Conservation (phyloP, 1,140 invertebrate species). For the Zelostemma sp. region DNA sequence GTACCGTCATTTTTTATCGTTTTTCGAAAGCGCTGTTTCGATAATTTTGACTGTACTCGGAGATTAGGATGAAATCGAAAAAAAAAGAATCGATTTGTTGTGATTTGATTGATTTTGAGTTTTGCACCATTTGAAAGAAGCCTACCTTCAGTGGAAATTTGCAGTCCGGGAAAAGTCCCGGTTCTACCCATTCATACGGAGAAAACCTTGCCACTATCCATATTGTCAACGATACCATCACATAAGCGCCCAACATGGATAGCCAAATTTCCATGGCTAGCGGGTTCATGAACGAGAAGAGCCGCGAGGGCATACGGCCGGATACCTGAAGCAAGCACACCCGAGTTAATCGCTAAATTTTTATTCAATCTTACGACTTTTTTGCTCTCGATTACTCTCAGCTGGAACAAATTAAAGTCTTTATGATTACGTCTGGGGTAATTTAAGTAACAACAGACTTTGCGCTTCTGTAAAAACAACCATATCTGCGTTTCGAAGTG, state of each 20-base stretch:
- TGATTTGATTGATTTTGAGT: too few relatives aligned
- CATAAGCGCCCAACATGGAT: conserved; percentile 76
- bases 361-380: not conserved
- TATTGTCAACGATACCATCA: conserved; percentile 78
- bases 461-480: too few relatives aligned
- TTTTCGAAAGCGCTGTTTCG: too few relatives aligned
- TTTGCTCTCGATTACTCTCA: too few relatives aligned
- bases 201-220: conserved; percentile 80
- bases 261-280: conserved; percentile 80
- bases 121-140: conserved; percentile 59
- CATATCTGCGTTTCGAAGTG: too few relatives aligned
- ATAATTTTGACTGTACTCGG: not conserved
- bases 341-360: conserved; percentile 11
- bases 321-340: conserved; percentile 70
- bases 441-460: too few relatives aligned
- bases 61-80: too few relatives aligned
- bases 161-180: conserved; percentile 72
- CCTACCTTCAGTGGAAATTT: conserved; percentile 67
- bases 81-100: too few relatives aligned
- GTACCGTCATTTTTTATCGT: too few relatives aligned
- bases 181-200: conserved; percentile 79
- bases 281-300: conserved; percentile 80
- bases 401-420: too few relatives aligned
- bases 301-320: conserved; percentile 72
- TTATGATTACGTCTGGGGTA: too few relatives aligned